These are phyloP conservation scores for Tetramorium parvispinum DNA, from an alignment of 1,140 invertebrate genomes.

Conservation along the genomic window DNA sequence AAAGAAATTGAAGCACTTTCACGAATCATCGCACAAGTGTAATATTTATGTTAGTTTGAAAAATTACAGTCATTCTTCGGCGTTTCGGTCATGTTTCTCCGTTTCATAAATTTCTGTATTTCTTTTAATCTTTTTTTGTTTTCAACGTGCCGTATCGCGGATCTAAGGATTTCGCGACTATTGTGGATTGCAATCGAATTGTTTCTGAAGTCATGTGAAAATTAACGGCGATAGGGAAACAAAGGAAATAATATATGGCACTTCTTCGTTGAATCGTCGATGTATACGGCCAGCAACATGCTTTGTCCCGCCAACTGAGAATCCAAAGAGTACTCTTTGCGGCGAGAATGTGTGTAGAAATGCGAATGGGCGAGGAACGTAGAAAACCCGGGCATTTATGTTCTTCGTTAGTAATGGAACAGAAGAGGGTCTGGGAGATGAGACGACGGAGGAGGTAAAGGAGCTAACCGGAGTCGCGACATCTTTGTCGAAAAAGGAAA, in stretches of 20 bases:
- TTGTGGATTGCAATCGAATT: constrained; percentile 70
- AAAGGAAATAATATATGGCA: constrained; percentile 72
- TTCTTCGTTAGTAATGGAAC: constrained; percentile 70
- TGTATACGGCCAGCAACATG: background rate
- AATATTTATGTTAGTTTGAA: constrained; percentile 9
- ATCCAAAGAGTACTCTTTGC: constrained; percentile 49
- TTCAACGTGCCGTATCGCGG: background rate
- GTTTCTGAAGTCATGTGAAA: constrained; percentile 68
- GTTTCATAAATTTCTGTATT: background rate
- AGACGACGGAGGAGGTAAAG: background rate
- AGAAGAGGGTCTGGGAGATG: constrained; percentile 21
- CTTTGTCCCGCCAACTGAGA: constrained; percentile 42
- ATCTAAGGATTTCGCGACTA: constrained; percentile 26
- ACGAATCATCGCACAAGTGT: constrained; percentile 18
- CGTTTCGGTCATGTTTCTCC: background rate
- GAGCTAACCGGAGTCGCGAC: constrained; percentile 30
- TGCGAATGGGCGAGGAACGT: constrained; percentile 26
- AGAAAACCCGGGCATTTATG: constrained; percentile 58
- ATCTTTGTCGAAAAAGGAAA: constrained; percentile 69
- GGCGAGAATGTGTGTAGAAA: constrained; percentile 8
- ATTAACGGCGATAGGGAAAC: constrained; percentile 69
- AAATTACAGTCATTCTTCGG: constrained; percentile 44
- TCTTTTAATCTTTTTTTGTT: background rate
- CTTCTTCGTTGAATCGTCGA: constrained; percentile 17
- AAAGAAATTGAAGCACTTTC: constrained; percentile 31